A percentile compares a stretch with the other conserved stretches of the same genome.
phyloP scores from a whole-genome alignment of 2,888 invertebrate species.

The Volucella bombylans region DNA sequence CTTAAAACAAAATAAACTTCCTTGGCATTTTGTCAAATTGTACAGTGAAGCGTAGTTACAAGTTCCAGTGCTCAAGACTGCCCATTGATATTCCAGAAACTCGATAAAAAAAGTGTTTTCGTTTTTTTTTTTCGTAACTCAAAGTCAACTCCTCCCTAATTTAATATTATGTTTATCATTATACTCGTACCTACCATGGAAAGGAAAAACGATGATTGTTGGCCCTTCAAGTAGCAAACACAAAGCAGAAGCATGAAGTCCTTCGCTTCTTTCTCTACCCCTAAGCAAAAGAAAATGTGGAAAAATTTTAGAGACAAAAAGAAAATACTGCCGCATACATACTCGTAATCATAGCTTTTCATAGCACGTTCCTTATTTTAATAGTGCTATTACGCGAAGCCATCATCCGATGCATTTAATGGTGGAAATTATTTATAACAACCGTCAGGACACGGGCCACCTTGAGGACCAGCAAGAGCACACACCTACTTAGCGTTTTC shows the following conservation, averaged over 20 bases:
- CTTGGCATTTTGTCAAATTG: no score
- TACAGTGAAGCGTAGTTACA: no score
- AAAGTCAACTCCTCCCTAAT: no score
- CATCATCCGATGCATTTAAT: conserved; percentile 62
- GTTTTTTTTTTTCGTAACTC: no score
- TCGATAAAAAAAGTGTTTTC: neutral
- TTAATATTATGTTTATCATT: conserved; percentile 30
- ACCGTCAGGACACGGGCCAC: conserved; percentile 9
- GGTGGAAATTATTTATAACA: conserved; percentile 55
- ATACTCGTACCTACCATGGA: neutral
- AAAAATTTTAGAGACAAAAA: neutral
- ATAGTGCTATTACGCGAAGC: conserved; percentile 61
- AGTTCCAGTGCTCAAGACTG: no score
- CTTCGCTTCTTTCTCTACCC: neutral
- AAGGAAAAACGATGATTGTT: no score
- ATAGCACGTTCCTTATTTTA: conserved; percentile 53
- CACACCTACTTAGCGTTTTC: neutral
- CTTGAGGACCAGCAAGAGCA: neutral
- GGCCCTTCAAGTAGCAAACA: no score
- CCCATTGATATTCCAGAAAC: conserved; percentile 24
- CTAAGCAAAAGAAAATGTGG: neutral
- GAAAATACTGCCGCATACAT: neutral
- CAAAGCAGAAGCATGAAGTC: no score
- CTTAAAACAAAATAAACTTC: no score
- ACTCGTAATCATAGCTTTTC: conserved; percentile 47